Base-by-base conservation (phyloP, 53 echinoderm and acorn worm genomes). In the Apostichopus leukothele region DNA sequence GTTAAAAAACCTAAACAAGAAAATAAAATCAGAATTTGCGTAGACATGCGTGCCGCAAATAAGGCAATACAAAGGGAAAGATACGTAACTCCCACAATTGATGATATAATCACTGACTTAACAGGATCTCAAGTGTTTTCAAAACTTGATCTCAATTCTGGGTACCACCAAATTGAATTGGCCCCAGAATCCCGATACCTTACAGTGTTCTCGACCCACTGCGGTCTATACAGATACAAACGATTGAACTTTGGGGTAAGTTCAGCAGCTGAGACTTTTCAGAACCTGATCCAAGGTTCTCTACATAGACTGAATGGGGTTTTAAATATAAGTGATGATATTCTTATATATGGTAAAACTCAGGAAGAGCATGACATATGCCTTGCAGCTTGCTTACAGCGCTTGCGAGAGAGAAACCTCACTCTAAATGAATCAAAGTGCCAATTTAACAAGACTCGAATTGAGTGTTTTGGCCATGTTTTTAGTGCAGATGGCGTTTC, bases 161-260 rank as follows among this genome's bases (percentile, higher is more conserved):
- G n/a, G n/a, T n/a, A n/a, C n/a, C n/a, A n/a, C n/a, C n/a, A n/a
- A n/a, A n/a, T n/a, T n/a, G n/a, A n/a, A n/a, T n/a, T n/a, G n/a
- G n/a, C n/a, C n/a, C n/a, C n/a, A n/a, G n/a, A n/a, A n/a, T n/a
- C n/a, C n/a, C n/a, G n/a, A n/a, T n/a, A n/a, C n/a, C n/a, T n/a
- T n/a, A n/a, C n/a, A n/a, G n/a, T n/a, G n/a, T n/a, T n/a, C n/a
- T n/a, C n/a, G n/a, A n/a, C n/a, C n/a, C n/a, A n/a, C n/a, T n/a
- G n/a, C n/a, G n/a, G n/a, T n/a, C n/a, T n/a, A n/a, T n/a, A n/a
- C n/a, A n/a, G n/a, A 51, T 91, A 83, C 50, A 90, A 96, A 53
- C 84, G 87, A 7, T 51, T 94, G 1, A 91, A 96, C 26, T 93
- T 96, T 52, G 93, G 92, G 20, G 90, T 96, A 9, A 90, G 91